phyloP scores from a whole-genome alignment of 1,140 invertebrate species.

The Proales similis region DNA sequence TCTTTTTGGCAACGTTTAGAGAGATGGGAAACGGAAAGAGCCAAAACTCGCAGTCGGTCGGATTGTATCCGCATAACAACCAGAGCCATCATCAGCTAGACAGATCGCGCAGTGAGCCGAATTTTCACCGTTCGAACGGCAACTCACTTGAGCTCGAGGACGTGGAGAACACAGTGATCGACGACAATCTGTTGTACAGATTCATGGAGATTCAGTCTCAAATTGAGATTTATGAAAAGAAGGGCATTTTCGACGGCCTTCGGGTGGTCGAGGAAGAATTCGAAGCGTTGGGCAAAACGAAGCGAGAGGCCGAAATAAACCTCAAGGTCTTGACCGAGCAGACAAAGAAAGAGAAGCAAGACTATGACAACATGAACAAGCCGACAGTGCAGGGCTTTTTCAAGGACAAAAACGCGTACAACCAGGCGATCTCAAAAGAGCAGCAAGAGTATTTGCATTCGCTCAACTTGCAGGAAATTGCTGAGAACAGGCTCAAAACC shows the following conservation, averaged over 20 bases:
- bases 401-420: constrained; percentile 15
- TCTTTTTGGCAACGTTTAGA: too few relatives aligned
- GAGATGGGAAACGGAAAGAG: too few relatives aligned
- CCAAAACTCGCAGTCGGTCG: too few relatives aligned
- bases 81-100: too few relatives aligned
- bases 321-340: constrained; percentile 34
- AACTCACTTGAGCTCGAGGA: too few relatives aligned
- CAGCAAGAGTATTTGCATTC: constrained; percentile 31
- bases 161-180: constrained; percentile 18
- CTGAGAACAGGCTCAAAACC: constrained; percentile 16
- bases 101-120: too few relatives aligned
- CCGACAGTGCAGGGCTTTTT: constrained; percentile 35
- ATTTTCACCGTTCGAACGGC: too few relatives aligned
- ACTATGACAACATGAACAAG: constrained; percentile 27
- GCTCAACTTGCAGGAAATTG: constrained; percentile 25
- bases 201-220: constrained; percentile 31
- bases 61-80: too few relatives aligned
- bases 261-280: constrained; percentile 34
- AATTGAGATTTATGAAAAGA: constrained; percentile 15
- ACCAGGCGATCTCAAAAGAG: constrained; percentile 36
- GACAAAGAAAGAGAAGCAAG: constrained; percentile 32
- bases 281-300: constrained; percentile 17
- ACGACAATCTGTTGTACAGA: constrained; percentile 16
- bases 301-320: constrained; percentile 36
- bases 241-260: constrained; percentile 21